Percentiles rank a stretch among this genome's conserved stretches.
These are phyloP conservation scores for Epistrophe eligans DNA, from an alignment of 2,888 invertebrate genomes.

Conservation along the genomic window DNA sequence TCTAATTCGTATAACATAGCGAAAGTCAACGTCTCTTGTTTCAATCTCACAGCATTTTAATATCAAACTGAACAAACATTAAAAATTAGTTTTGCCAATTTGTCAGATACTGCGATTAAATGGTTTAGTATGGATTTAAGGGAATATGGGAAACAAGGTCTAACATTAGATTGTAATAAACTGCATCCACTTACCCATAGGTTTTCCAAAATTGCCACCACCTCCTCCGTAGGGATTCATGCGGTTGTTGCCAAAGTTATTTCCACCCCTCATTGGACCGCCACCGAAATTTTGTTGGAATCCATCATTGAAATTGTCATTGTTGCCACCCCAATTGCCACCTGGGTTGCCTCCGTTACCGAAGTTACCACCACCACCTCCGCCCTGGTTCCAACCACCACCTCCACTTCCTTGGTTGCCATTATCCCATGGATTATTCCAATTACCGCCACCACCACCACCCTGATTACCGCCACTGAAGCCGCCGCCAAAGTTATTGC, in stretches of 20 bases:
- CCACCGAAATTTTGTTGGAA: slow-evolving; percentile 83
- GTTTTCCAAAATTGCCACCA: slow-evolving; percentile 73
- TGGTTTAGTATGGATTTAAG: background rate
- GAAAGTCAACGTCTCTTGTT: slow-evolving; percentile 80
- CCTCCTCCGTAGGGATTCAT: slow-evolving; percentile 81
- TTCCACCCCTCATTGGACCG: slow-evolving; percentile 76
- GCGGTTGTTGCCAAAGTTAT: slow-evolving; percentile 80
- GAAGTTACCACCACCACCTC: slow-evolving; percentile 53
- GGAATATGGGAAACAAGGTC: background rate
- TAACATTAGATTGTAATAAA: background rate
- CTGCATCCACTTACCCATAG: slow-evolving; percentile 58
- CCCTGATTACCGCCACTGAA: slow-evolving; percentile 79
- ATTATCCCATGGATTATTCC: slow-evolving; percentile 80
- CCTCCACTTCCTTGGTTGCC: slow-evolving; percentile 77
- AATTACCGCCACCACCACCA: slow-evolving; percentile 63
- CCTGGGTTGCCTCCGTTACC: slow-evolving; percentile 62
- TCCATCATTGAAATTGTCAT: slow-evolving; percentile 80
- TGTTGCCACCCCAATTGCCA: slow-evolving; percentile 78
- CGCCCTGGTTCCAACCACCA: slow-evolving; percentile 70
- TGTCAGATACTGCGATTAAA: slow-evolving; percentile 54
- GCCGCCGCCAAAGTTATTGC: slow-evolving; percentile 68
- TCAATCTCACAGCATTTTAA: slow-evolving; percentile 81
- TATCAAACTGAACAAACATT: slow-evolving; percentile 78
- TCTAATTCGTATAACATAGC: slow-evolving; percentile 83
- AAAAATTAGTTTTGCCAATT: slow-evolving; percentile 68